phyloP scores from a whole-genome alignment of 2,888 invertebrate species.

The Clepsis dumicolana region DNA sequence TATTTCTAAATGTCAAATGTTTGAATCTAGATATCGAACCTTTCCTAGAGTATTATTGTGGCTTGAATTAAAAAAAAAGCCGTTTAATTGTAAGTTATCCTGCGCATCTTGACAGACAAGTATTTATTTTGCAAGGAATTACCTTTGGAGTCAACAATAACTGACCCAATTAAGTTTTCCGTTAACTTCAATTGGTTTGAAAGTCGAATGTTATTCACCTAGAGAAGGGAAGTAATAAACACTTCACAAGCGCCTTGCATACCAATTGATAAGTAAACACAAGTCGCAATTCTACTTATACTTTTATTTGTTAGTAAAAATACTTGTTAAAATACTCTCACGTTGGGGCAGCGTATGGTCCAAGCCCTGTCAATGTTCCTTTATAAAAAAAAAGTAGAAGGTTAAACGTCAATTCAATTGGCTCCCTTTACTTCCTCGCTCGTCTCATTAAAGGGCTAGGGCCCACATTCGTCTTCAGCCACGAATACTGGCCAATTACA shows the following conservation, averaged over 20 bases:
- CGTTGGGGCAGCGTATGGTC: no score
- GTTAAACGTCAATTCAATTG: neutral
- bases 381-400: neutral
- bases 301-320: no score
- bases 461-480: slow-evolving; percentile 51
- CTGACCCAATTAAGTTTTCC: neutral
- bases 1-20: neutral
- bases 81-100: no score
- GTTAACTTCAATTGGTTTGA: neutral
- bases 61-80: no score
- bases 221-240: slow-evolving; percentile 19
- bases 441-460: slow-evolving; percentile 45
- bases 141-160: neutral
- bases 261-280: neutral
- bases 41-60: no score
- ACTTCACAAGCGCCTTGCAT: neutral
- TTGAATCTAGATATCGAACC: neutral
- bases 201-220: neutral
- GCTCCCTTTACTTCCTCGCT: neutral
- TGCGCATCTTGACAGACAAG: no score
- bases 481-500: slow-evolving; percentile 78
- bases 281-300: neutral
- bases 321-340: no score
- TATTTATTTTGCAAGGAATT: no score
- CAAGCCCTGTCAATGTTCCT: no score